phyloP scores from a whole-genome alignment of 2,888 invertebrate species.

The Heliconius ethilla region DNA sequence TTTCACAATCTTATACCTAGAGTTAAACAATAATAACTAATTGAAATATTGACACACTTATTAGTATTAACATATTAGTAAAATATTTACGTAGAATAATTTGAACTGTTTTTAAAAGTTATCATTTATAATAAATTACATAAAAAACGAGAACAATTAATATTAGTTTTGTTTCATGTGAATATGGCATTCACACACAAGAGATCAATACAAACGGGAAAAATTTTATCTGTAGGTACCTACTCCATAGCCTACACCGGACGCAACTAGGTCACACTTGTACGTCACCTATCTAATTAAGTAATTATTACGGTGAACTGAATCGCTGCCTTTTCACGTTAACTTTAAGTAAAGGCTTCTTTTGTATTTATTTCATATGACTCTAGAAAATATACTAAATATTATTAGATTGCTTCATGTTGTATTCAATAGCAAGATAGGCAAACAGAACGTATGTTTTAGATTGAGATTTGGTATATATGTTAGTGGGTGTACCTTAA shows the following conservation, averaged over 20 bases:
- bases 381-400: not conserved
- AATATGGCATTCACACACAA: too few species aligned
- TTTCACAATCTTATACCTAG: not conserved
- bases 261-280: conserved; percentile 18
- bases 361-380: not conserved
- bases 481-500: too few species aligned
- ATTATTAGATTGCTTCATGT: not conserved
- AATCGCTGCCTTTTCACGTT: conserved; percentile 13
- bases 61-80: too few species aligned
- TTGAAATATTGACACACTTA: too few species aligned
- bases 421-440: too few species aligned
- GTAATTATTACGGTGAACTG: conserved; percentile 22
- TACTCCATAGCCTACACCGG: conserved; percentile 1
- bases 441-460: too few species aligned
- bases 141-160: not conserved
- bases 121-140: not conserved
- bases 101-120: too few species aligned
- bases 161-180: not conserved
- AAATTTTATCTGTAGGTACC: not conserved
- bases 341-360: conserved; percentile 4
- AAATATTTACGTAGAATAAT: too few species aligned
- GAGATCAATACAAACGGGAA: not conserved
- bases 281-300: conserved; percentile 30
- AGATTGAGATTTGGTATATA: too few species aligned
- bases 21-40: too few species aligned